Base-by-base conservation (phyloP, 2,113 vertebrate genomes). In the Corythoichthys haematopterus region DNA sequence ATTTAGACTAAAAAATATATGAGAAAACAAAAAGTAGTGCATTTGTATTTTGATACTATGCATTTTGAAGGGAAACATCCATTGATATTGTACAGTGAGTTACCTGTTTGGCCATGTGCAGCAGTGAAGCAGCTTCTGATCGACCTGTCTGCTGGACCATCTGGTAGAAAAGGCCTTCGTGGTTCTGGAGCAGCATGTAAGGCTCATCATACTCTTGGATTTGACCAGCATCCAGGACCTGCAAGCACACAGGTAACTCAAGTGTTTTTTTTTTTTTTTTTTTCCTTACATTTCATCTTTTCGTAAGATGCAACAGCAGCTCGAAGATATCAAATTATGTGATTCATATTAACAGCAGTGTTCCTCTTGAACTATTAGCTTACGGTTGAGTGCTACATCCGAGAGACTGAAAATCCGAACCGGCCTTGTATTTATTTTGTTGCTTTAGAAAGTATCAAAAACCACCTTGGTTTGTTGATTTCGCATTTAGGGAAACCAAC, bases 101-200 rank as follows among this genome's bases (percentile, higher is more conserved):
- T 92, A 96, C 95, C 95, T 92, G 93, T 88, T 93, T 93, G 80
- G 95, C 94, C 79, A 87, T 85, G 82, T 95, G 91, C 2, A 91
- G 86, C 82, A 97, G 90, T 33, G 92, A 90, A 73, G 91, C 76
- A 0, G 94, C 93, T 88, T 97, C 94, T 0, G 92, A 90, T 83
- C 91, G 92, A 80, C 96, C 95, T 67, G 94, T 90, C 78, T 97
- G 94, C 82, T 95, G 93, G 76, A 98, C 93, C 94, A 96, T 96
- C 90, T 94, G 95, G 86, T 93, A 93, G 88, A 98, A 95, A 3
- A 94, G 86, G 80, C 94, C 91, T 28, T 94, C 93, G 67, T 88
- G 89, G 76, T 97, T 94, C 87, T 97, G 94, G 62, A 96, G 92
- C 84, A 97, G 92, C 90, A 93, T 84, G 76, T 96, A 94, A 7